These are phyloP conservation scores for Bradynema listronoti DNA, from an alignment of 1,140 invertebrate genomes.

Conservation along the genomic window DNA sequence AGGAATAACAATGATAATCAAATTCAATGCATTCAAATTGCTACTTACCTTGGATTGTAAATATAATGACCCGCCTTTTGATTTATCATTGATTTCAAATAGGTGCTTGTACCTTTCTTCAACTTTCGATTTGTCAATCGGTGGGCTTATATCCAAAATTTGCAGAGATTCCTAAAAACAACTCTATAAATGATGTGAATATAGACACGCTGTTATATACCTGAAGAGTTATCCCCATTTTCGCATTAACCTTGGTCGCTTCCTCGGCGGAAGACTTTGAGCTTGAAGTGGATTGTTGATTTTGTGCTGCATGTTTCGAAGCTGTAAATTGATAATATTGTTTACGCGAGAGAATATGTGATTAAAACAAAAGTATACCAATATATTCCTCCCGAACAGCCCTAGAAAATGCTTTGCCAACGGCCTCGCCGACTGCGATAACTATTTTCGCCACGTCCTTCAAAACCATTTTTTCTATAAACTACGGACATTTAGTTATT, in stretches of 20 bases:
- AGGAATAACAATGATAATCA: no score
- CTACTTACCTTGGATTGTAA: no score
- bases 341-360: not conserved
- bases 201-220: not conserved
- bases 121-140: not conserved
- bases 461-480: no score
- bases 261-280: not conserved
- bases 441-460: not conserved
- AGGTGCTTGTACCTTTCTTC: slow-evolving; percentile 6
- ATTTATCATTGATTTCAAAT: no score
- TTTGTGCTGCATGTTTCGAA: slow-evolving; percentile 2
- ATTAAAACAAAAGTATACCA: not conserved
- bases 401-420: not conserved
- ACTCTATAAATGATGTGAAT: not conserved
- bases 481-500: no score
- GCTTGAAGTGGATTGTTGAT: not conserved
- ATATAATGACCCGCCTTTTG: no score
- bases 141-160: slow-evolving; percentile 1
- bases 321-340: not conserved
- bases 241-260: not conserved
- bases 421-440: slow-evolving; percentile 2
- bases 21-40: no score
- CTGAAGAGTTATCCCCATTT: not conserved
- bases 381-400: slow-evolving; percentile 1
- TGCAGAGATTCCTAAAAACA: slow-evolving; percentile 2